Base-by-base conservation (phyloP, 2,888 invertebrate species). In the Idaea aversata region DNA sequence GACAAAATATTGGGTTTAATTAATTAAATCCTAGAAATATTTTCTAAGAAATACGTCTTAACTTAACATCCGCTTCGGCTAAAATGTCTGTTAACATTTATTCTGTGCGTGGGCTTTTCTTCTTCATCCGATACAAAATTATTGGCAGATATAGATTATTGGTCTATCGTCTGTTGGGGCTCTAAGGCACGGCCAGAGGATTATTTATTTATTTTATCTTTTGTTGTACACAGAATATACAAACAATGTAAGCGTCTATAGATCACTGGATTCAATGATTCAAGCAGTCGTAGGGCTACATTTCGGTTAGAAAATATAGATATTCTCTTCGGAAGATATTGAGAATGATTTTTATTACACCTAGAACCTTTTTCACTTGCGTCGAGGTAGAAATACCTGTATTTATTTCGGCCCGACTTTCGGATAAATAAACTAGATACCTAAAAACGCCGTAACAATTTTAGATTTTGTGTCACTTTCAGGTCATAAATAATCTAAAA, bases 141-240 rank as follows among this genome's bases (percentile, higher is more conserved):
- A 25, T 25, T 25, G 3, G 25, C 1, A 25, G 25, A 25, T 25
- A 25, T 25, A 25, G 47, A 47, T 47, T 13, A 13, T 47, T 47
- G 13, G 13, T 47, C 47, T 13, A 3, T 10, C 3, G 7, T 47
- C 47, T 10, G 47, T 10, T 47, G 13, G 13, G 47, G 7, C 47
- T 47, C 47, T 47, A 47, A 47, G 47, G 47, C 47, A 47, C 47
- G 47, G 47, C 47, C 47, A 47, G 13, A 47, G 47, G 47, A 47
- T 47, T 47, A 47, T 47, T 47, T 47, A 47, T 47, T 47, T 47
- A 47, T 47, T 47, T 47, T 47, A 47, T 47, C 47, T 47, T 47
- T 47, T 47, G n/a, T 47, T 47, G 47, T 47, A 47, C 47, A 47
- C 47, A 47, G 47, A 47, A 47, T 47, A 47, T 47, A 10, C 47